Evolutionary conservation across 2,113 vertebrate genomes (phyloP).

Genomic region (Pomatorhinus ruficollis): DNA sequence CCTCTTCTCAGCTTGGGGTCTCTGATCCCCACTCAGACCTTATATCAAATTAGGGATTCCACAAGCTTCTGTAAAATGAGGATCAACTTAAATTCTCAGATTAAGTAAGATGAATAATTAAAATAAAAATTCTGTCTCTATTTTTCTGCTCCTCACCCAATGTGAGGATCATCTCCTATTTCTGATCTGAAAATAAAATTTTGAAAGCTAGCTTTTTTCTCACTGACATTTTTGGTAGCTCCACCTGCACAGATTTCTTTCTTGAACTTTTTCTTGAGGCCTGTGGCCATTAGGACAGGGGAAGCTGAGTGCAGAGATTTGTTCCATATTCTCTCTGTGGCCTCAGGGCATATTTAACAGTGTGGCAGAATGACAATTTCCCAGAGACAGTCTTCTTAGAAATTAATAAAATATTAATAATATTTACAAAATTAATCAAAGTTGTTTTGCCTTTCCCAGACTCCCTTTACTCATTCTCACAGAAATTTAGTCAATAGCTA

Average conservation of each 20-base stretch:
- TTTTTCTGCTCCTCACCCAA: neutral
- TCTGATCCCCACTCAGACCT: constrained; percentile 46
- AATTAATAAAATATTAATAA: neutral
- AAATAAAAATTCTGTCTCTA: constrained; percentile 36
- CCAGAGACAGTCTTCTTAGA: neutral
- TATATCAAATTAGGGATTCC: constrained; percentile 50
- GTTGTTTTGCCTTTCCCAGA: neutral
- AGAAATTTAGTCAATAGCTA: neutral
- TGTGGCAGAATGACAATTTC: neutral
- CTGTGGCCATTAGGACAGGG: neutral
- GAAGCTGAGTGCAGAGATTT: neutral
- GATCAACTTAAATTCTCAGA: constrained; percentile 61
- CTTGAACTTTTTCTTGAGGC: neutral
- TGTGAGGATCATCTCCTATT: constrained; percentile 30
- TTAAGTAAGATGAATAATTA: constrained; percentile 58
- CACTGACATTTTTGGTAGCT: neutral
- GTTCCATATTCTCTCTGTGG: neutral
- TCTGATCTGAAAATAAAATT: neutral
- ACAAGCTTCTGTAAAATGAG: constrained; percentile 45
- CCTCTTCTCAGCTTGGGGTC: constrained; percentile 49
- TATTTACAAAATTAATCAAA: neutral
- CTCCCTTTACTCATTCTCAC: neutral
- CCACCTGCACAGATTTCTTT: neutral
- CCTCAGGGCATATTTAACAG: neutral
- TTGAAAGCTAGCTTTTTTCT: neutral